Base-by-base conservation (phyloP, 2,797 vertebrate species). In the Falco biarmicus region DNA sequence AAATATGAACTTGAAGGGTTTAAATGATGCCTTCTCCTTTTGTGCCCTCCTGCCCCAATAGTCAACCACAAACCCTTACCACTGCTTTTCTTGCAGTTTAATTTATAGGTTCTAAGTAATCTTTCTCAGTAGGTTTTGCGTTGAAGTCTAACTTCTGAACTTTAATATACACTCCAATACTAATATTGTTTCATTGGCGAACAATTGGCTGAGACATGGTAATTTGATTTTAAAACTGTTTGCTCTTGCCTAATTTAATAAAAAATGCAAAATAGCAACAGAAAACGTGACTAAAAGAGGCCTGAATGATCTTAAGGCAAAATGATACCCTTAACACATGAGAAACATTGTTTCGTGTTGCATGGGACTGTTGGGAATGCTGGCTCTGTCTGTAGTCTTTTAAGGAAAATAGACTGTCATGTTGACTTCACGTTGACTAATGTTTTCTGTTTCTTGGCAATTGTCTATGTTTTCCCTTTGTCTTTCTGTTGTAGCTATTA, bases 191-290 rank as follows among this genome's bases (percentile, higher is more conserved):
- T 69, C 63, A 48, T 45, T 34, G 87, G 29, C 41, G 48, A 69
- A 66, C 47, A 82, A 32, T 82, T 73, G 88, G 56, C 61, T 76
- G 76, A 81, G 65, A 65, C 37, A 61, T 47, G 32, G 31, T 84
- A 68, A 82, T 84, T 15, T 26, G 80, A 82, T 80, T 97, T 81
- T 85, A 65, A 81, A 94, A 50, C 83, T 65, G 43, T 93, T 88
- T 81, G 45, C 50, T 78, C 45, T 84, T 87, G 54, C 54, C 63
- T 79, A 32, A 66, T 93, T 92, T 43, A 94, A 86, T 78, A 84
- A 90, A 66, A 88, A 66, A 75, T 34, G 59, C 65, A 73, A 79
- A 66, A 79, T 26, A 76, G 17, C 50, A 61, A 48, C 16, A 51
- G 63, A 87, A 78, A 87, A 89, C 47, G 47, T 39, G 18, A 59